These are phyloP conservation scores for Pholis gunnellus DNA, from an alignment of 2,113 vertebrate species.

Conservation along the genomic window DNA sequence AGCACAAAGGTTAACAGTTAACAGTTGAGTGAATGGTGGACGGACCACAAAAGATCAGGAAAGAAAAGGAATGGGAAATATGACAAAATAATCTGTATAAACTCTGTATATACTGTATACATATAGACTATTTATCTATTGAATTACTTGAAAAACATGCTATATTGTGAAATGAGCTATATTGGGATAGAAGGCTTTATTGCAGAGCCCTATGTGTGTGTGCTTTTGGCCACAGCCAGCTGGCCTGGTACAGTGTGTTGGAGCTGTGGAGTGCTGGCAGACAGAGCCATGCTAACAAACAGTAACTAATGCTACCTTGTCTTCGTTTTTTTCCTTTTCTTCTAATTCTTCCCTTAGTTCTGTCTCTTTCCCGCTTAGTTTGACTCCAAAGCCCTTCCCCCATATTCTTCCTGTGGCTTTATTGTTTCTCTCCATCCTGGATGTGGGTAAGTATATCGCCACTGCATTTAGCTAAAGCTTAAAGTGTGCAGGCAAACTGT, in stretches of 20 bases:
- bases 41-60: slow-evolving; percentile 52
- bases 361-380: slow-evolving; percentile 27
- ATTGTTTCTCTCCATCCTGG: slow-evolving; percentile 12
- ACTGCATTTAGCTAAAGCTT: background rate
- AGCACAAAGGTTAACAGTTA: slow-evolving; percentile 29
- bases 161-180: background rate
- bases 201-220: slow-evolving; percentile 22
- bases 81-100: background rate
- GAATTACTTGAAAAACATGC: background rate
- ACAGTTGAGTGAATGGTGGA: slow-evolving; percentile 35
- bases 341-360: slow-evolving; percentile 62
- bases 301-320: slow-evolving; percentile 74
- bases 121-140: background rate
- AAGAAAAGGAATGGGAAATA: slow-evolving; percentile 26
- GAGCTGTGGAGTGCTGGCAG: slow-evolving; percentile 75
- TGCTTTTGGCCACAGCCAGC: slow-evolving; percentile 63
- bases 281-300: slow-evolving; percentile 78
- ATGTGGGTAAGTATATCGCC: slow-evolving; percentile 13
- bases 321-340: slow-evolving; percentile 45
- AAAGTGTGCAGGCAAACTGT: background rate
- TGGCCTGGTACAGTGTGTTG: slow-evolving; percentile 75
- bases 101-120: too few species aligned
- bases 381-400: slow-evolving; percentile 25
- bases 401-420: slow-evolving; percentile 19
- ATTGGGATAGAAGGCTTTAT: background rate